Evolutionary conservation across 2,888 invertebrate species (phyloP).

Genomic region (Megalurothrips usitatus): DNA sequence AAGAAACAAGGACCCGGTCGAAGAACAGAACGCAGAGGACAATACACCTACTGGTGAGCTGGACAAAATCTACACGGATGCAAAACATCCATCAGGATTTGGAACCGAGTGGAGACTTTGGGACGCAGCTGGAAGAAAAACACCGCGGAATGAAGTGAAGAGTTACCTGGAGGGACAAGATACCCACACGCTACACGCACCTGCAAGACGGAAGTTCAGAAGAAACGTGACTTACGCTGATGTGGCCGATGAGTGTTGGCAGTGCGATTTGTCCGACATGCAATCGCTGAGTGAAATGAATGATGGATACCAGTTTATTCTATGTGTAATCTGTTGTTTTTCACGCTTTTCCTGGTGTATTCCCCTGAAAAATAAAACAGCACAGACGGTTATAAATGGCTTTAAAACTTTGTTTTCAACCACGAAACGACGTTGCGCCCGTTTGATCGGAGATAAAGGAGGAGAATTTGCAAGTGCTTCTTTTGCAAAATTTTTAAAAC

Average conservation of each 20-base stretch:
- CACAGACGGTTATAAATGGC: slow-evolving; percentile 6
- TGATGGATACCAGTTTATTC: not conserved
- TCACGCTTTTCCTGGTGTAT: not conserved
- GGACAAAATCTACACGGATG: not conserved
- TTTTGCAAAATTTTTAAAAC: slow-evolving; percentile 32
- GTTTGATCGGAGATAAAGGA: not conserved
- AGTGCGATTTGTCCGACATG: not conserved
- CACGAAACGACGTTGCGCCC: not conserved
- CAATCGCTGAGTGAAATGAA: not conserved
- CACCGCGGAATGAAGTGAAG: not conserved
- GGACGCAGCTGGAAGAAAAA: too few species aligned
- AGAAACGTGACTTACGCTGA: not conserved
- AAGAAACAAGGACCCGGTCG: too few species aligned
- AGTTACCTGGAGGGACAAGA: not conserved
- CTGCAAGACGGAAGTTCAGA: not conserved
- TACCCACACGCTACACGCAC: not conserved
- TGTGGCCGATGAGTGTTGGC: not conserved
- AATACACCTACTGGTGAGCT: not conserved
- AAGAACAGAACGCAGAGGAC: not conserved
- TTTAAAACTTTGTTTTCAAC: slow-evolving; percentile 1
- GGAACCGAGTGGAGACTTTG: too few species aligned
- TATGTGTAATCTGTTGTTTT: not conserved
- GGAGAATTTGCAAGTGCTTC: not conserved
- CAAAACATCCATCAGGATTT: not conserved
- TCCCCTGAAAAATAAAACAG: not conserved